Conservation (phyloP, 2,888 invertebrate genomes). For the Philaethria dido region DNA sequence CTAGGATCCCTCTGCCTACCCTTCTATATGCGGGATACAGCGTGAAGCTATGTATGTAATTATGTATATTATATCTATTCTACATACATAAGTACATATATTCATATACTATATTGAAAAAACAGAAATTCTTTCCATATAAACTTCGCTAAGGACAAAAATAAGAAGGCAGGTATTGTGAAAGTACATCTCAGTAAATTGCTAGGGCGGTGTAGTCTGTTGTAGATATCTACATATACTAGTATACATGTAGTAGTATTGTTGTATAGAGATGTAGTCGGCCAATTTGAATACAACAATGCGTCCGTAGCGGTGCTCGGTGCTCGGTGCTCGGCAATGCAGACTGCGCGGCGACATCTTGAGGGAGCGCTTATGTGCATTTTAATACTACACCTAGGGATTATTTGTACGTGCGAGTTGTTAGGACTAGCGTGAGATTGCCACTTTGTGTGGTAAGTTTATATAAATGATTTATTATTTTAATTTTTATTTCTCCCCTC, state of each 20-base stretch:
- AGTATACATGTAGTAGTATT: not conserved
- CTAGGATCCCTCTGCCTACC: no score
- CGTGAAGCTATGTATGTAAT: no score
- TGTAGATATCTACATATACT: no score
- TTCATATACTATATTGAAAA: not conserved
- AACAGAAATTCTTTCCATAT: not conserved
- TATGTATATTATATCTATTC: no score
- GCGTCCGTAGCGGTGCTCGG: not conserved
- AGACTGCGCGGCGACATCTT: conserved; percentile 32
- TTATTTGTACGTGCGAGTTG: not conserved
- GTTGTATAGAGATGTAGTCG: conserved; percentile 4
- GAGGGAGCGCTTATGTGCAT: conserved; percentile 13
- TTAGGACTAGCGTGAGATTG: not conserved
- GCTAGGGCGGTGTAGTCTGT: conserved; percentile 17
- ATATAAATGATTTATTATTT: not conserved
- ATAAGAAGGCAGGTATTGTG: conserved; percentile 13
- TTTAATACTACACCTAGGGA: conserved; percentile 17
- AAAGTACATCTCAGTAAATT: conserved; percentile 18
- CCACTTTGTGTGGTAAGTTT: not conserved
- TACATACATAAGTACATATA: no score
- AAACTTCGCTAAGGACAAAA: not conserved
- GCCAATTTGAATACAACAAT: conserved; percentile 15
- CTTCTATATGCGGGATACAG: no score
- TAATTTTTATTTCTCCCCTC: no score
- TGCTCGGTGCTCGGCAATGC: not conserved